Base-by-base conservation (phyloP, 2,888 invertebrate species). In the Bugulina stolonifera region DNA sequence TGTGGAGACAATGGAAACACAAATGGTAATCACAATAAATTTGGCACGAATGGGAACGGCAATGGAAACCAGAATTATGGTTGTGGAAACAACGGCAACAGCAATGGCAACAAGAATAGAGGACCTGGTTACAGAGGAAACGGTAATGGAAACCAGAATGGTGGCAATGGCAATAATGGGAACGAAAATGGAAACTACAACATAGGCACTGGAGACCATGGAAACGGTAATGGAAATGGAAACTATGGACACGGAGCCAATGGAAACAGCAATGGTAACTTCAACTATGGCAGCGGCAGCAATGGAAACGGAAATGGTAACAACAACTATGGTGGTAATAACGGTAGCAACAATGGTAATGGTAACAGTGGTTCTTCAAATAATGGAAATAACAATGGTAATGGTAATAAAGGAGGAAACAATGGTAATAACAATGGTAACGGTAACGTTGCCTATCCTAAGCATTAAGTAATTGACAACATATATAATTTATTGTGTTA, bases 161-260 rank as follows among this genome's bases (percentile, higher is more conserved):
- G 18, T 18, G 64, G 64, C 2, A 25, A 64, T 34, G 64, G 64
- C 32, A 32, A 64, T 32, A 64, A 64, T 64, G 64, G 64, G 2
- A 64, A 64, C 64, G 14, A 64, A 5, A 64, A 64, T 27, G 64
- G 64, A 32, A 64, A 64, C 32, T 34, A 1, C 64, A 64, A 64
- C 34, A 2, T 29, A 10, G 64, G 64, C 25, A 2, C 25, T 64
- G 64, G 64, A 29, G 25, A 64, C 32, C 78, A 79, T 70, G 78
- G 77, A 69, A 77, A 78, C 73, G 78, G 79, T 57, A 73, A 73
- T 72, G 43, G 43, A 10, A 43, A 43, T 18, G 43, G 43, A 43
- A 43, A 43, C 18, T n/a, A n/a, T n/a, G 43, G 5, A 5, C 43
- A 43, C 43, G 43, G 43, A 10, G 18, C 5, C 43, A 43, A 43